Evolutionary conservation across 1,140 invertebrate species (phyloP), one percentile per base, ranked within the genome.

Genomic region (Halesus radiatus): DNA sequence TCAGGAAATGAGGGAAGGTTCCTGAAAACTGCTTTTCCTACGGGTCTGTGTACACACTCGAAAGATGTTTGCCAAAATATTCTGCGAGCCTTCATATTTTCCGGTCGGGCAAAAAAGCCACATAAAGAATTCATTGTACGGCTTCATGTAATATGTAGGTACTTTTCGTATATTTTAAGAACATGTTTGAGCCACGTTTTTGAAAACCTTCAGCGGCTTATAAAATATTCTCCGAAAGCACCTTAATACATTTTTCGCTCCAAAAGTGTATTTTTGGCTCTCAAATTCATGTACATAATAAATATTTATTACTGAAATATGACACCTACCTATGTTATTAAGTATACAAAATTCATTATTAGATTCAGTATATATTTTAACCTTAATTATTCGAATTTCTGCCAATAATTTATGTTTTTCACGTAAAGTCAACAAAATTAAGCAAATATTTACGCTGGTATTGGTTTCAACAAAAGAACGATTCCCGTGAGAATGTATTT

Each of bases 1-100:
- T 76, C 18, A 23, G 32, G 58, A 50, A 50, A 58, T n/a, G 50
- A 20, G 5, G 52, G 53, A 29, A 66, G 52, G 20, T 72, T 72
- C n/a, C 18, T 20, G 54, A 22, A 83, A 81, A 79, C 76, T 76
- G 72, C 72, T 81, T 81, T 80, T 81, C 78, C 79, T 80, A 52
- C 76, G 81, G 79, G 58, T 78, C 58, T 80, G 79, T 83, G 79
- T 83, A 83, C 79, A 80, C 79, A 81, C 82, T 79, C 78, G 64
- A 83, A 81, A 79, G 82, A 83, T 83, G 82, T 83, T 83, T 83
- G 82, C 80, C 82, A 58, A 83, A 83, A 83, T 83, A 83, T 83
- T 83, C 82, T 77, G 64, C 64, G 62, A 76, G 62, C 79, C 76
- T 80, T 79, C 79, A 82, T 79, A 82, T 79, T 82, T 79, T 79